These are phyloP conservation scores for Halocynthia roretzi DNA, from an alignment of 23 tunicate species.

Conservation along the genomic window DNA sequence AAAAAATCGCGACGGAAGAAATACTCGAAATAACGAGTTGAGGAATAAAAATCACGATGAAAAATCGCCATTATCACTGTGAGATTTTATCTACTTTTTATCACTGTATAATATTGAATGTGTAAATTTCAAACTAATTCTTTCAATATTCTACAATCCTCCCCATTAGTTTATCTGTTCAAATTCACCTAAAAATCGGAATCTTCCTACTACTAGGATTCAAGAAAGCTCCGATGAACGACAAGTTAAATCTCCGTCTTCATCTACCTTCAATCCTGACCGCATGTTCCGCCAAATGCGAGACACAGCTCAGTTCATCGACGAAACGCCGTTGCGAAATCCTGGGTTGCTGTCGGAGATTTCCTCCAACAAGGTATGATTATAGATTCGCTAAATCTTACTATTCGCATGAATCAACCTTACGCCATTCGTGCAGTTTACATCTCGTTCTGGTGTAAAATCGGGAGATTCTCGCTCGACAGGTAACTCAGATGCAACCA, in stretches of 20 bases:
- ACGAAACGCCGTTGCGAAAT: conserved; percentile 2
- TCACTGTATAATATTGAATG: background rate
- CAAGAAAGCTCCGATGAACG: conserved; percentile 15
- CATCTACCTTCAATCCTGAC: conserved; percentile 46
- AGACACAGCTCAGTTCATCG: conserved; percentile 47
- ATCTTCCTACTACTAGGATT: background rate
- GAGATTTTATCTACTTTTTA: background rate
- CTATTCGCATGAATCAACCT: background rate
- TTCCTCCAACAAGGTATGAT: conserved; percentile 31
- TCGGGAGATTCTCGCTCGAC: conserved; percentile 10
- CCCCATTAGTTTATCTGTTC: background rate
- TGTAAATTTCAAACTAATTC: background rate
- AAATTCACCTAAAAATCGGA: too few relatives aligned
- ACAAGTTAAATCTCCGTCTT: conserved; percentile 35
- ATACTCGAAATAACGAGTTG: too few relatives aligned
- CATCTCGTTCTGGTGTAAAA: conserved; percentile 31
- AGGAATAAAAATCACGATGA: background rate
- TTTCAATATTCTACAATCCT: background rate
- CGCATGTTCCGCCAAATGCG: conserved; percentile 43
- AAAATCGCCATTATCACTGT: background rate
- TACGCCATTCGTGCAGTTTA: conserved; percentile 3
- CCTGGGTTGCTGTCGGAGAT: conserved; percentile 3
- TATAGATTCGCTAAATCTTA: too few relatives aligned
- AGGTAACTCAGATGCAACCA: background rate
- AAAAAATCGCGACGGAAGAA: background rate